These are phyloP conservation scores for Eumerus sabulonum DNA, from an alignment of 2,888 invertebrate species.

Conservation along the genomic window DNA sequence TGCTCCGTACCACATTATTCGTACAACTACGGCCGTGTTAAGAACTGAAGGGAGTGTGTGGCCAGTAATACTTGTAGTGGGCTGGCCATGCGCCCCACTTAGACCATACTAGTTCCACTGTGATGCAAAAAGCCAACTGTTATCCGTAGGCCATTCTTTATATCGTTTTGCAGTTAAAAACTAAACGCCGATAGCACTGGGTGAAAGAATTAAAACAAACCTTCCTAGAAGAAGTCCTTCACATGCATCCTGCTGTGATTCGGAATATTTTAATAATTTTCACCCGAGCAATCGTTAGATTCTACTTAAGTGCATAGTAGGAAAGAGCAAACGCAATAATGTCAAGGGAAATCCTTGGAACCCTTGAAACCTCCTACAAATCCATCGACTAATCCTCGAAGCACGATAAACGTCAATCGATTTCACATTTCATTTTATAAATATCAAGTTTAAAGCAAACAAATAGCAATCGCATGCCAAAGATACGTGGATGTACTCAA, in stretches of 20 bases:
- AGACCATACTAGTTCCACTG: too few relatives aligned
- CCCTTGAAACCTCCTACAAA: slow-evolving; percentile 14
- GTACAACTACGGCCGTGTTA: slow-evolving; percentile 7
- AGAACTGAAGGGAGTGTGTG: slow-evolving; percentile 8
- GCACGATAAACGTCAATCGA: slow-evolving; percentile 40
- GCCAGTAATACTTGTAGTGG: slow-evolving; percentile 47
- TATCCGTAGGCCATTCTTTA: slow-evolving; percentile 39
- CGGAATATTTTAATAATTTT: slow-evolving; percentile 36
- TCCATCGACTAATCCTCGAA: slow-evolving; percentile 26
- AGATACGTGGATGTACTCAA: too few relatives aligned
- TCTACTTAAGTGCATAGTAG: background rate
- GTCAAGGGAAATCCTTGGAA: slow-evolving; percentile 34
- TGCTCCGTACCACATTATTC: slow-evolving; percentile 41
- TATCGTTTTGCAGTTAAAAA: background rate
- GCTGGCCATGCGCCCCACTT: too few relatives aligned
- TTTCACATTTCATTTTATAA: slow-evolving; percentile 47
- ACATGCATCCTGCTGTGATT: slow-evolving; percentile 49
- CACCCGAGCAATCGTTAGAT: background rate
- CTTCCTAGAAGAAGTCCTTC: slow-evolving; percentile 48
- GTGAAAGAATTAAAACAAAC: too few relatives aligned
- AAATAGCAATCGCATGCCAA: slow-evolving; percentile 1
- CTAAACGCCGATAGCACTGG: slow-evolving; percentile 25
- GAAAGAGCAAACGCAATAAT: slow-evolving; percentile 31
- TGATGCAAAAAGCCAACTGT: slow-evolving; percentile 45
- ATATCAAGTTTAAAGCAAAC: slow-evolving; percentile 55